These are phyloP conservation scores for Nerophis lumbriciformis DNA, from an alignment of 2,113 vertebrate species.

Conservation along the genomic window DNA sequence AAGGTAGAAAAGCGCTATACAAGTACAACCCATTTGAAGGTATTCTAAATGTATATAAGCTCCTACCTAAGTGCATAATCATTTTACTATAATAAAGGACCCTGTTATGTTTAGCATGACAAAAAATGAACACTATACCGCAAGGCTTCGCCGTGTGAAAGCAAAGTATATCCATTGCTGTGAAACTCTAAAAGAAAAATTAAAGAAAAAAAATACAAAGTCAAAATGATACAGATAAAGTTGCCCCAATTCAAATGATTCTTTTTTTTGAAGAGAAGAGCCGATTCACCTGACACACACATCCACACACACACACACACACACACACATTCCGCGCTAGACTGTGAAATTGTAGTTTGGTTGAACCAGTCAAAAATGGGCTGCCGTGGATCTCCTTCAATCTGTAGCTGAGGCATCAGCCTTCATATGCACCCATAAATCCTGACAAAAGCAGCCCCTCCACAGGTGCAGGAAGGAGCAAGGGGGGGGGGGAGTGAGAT, in stretches of 20 bases:
- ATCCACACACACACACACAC: background rate
- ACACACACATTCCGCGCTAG: slow-evolving; percentile 5
- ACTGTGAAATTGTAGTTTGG: slow-evolving; percentile 51
- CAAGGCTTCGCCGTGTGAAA: slow-evolving; percentile 7
- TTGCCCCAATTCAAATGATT: slow-evolving; percentile 26
- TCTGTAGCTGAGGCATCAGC: slow-evolving; percentile 39
- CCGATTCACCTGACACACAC: slow-evolving; percentile 5
- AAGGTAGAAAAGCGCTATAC: too few relatives aligned
- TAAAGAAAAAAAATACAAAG: background rate
- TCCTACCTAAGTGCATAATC: too few relatives aligned
- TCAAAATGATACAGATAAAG: slow-evolving; percentile 10
- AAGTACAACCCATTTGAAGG: too few relatives aligned
- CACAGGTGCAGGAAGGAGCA: slow-evolving; percentile 28
- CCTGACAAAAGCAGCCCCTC: slow-evolving; percentile 28
- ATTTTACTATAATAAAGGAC: too few relatives aligned
- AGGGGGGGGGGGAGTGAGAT: slow-evolving; percentile 14
- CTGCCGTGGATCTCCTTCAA: slow-evolving; percentile 39
- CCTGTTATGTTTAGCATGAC: too few relatives aligned
- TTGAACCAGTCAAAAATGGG: slow-evolving; percentile 36
- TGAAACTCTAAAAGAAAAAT: background rate
- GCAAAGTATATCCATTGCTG: slow-evolving; percentile 12
- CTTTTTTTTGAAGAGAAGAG: slow-evolving; percentile 50
- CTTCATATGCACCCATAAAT: slow-evolving; percentile 52
- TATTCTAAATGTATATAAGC: too few relatives aligned
- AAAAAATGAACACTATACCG: background rate